Conservation (phyloP, 2,888 invertebrate species). For the Arge pagana region DNA sequence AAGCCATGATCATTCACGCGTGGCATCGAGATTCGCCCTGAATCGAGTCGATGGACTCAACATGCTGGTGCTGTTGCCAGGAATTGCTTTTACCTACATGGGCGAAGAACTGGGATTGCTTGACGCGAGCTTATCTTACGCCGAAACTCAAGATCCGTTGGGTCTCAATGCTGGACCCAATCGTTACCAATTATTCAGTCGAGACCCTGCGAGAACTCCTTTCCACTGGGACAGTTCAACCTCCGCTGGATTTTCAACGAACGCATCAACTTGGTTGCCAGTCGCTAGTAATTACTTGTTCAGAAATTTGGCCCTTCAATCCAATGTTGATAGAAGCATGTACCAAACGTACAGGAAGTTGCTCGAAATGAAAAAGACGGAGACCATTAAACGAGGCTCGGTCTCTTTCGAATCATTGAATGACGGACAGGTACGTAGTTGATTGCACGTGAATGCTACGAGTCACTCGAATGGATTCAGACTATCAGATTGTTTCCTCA, state of each 20-base stretch:
- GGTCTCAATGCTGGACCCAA: constrained; percentile 28
- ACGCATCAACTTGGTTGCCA: constrained; percentile 37
- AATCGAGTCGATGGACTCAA: constrained; percentile 57
- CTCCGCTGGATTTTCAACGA: constrained; percentile 47
- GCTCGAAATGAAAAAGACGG: constrained; percentile 57
- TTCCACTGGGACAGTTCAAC: constrained; percentile 51
- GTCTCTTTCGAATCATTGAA: no score
- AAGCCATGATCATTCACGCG: constrained; percentile 43
- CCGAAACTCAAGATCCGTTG: constrained; percentile 42
- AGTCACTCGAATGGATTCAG: no score
- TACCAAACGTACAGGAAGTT: constrained; percentile 60
- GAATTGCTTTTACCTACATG: constrained; percentile 63
- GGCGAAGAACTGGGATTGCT: constrained; percentile 49
- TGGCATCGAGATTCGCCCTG: constrained; percentile 39
- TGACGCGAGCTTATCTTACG: constrained; percentile 32
- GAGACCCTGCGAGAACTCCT: constrained; percentile 47
- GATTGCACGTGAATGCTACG: no score
- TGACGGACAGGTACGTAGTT: no score
- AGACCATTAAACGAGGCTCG: constrained; percentile 2
- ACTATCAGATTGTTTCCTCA: no score
- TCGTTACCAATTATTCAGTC: constrained; percentile 32
- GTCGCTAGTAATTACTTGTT: constrained; percentile 34
- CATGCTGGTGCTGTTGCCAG: constrained; percentile 62
- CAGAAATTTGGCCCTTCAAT: constrained; percentile 63
- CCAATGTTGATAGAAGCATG: constrained; percentile 50